A percentile compares a stretch with the other conserved stretches of the same genome.
Evolutionary conservation across 2,888 invertebrate species (phyloP).

Genomic region (Thymelicus lineola): DNA sequence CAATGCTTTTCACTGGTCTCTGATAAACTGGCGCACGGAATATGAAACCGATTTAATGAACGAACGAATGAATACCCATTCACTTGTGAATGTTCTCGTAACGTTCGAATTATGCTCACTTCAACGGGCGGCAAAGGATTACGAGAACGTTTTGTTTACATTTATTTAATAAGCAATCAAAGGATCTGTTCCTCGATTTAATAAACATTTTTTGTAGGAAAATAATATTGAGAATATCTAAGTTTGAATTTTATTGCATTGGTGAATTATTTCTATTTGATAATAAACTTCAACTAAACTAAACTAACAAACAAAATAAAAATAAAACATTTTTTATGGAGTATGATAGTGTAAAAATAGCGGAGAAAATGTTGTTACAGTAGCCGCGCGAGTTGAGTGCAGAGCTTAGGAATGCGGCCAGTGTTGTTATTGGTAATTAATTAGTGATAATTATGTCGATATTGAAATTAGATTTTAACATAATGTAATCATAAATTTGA

Average conservation of each 20-base stretch:
- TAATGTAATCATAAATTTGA: no score
- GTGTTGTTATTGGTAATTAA: no score
- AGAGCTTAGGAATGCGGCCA: no score
- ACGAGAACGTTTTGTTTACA: slow-evolving; percentile 28
- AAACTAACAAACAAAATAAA: no score
- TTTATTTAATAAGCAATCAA: slow-evolving; percentile 33
- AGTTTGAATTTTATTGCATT: neutral
- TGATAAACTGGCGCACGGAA: slow-evolving; percentile 54
- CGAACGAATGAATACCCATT: slow-evolving; percentile 66
- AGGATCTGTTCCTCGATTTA: slow-evolving; percentile 18
- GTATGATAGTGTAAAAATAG: no score
- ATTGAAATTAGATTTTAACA: no score
- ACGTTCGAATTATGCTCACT: slow-evolving; percentile 63
- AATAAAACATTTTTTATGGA: no score
- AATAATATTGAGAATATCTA: neutral
- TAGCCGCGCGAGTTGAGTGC: no score
- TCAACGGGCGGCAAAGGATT: slow-evolving; percentile 50
- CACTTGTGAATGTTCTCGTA: slow-evolving; percentile 63
- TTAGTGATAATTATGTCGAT: no score
- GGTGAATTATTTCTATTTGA: neutral
- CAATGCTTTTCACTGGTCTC: slow-evolving; percentile 43
- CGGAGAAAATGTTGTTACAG: no score
- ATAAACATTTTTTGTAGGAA: slow-evolving; percentile 8
- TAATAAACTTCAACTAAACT: no score
- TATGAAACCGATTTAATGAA: slow-evolving; percentile 70